A percentile compares a stretch with the other conserved stretches of the same genome.
Conservation (phyloP, 2,113 vertebrate genomes). For the Lepus timidus region DNA sequence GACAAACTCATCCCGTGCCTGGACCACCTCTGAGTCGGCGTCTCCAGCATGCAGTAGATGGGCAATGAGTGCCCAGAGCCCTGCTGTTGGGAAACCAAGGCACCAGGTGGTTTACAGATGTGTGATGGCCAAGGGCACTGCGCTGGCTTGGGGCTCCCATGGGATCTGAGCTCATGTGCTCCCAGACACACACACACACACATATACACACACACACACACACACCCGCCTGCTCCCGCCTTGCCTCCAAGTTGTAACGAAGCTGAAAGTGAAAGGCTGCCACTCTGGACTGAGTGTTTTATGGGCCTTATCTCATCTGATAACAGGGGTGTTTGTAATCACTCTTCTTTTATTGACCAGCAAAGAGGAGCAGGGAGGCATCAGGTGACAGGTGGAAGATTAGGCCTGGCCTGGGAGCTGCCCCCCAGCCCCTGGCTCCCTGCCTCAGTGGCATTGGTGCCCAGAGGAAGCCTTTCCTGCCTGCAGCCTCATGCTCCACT, state of each 20-base stretch:
- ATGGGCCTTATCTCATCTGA: slow-evolving; percentile 41
- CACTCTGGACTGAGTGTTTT: not conserved
- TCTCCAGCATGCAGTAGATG: not conserved
- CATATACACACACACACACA: no score
- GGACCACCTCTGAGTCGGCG: not conserved
- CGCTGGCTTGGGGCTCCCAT: not conserved
- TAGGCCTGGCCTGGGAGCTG: no score
- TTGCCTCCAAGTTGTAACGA: not conserved
- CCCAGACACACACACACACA: no score
- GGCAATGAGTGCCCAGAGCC: fast-evolving
- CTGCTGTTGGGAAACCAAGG: not conserved
- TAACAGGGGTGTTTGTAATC: not conserved
- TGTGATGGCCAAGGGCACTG: not conserved
- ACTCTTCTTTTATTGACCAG: not conserved
- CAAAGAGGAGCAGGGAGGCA: not conserved
- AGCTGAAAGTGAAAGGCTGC: not conserved
- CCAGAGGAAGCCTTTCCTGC: not conserved
- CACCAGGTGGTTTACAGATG: not conserved
- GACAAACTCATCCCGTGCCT: not conserved
- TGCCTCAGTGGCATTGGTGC: not conserved
- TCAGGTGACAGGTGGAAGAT: not conserved
- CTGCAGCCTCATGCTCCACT: not conserved
- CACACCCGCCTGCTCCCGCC: not conserved
- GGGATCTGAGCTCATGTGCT: not conserved
- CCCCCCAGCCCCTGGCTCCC: not conserved